Base-by-base conservation (phyloP, 1,140 invertebrate genomes). In the Mycetomoellerius zeteki region DNA sequence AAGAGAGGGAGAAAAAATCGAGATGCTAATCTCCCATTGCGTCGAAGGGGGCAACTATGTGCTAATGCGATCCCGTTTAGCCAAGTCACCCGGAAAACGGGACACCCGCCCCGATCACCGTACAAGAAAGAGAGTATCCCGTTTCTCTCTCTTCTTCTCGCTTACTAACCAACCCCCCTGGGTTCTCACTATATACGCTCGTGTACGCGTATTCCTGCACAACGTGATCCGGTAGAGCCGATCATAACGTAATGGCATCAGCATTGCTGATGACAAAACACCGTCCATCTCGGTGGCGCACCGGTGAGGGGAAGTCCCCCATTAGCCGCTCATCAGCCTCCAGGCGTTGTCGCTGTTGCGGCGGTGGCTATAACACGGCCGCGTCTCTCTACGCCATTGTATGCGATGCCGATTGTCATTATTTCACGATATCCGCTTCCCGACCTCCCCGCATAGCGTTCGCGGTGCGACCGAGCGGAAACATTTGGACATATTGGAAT, bases 31-130 rank as follows among this genome's bases (percentile, higher is more conserved):
- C 94, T 95, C 92, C 91, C 88, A 91, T 92, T 88, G 86, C 90
- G 87, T 87, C 89, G 91, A 91, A 92, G 92, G 94, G 91, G 93
- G 91, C 91, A 93, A 94, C 92, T 94, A 92, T 93, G 94, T 93
- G 94, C 94, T 95, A 95, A 95, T 95, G 94, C 94, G 93, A 95
- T 95, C 95, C 94, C 93, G 94, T 95, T 95, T 95, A 95, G 95
- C 90, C 94, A 95, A 95, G 95, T 95, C 94, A 95, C 78, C 93
- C 94, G 95, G 94, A 95, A 95, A 95, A 94, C 94, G 94, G 93
- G 91, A 93, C 94, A 94, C 93, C 93, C 94, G 94, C 91, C 92
- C 93, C 88, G 88, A 73, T 92, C 91, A 92, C 77, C 82, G 88
- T 85, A 87, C 88, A 85, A 90, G 85, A 58, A 75, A 43, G 37